Evolutionary conservation across 2,113 vertebrate species (phyloP).

Genomic region (Anguilla japonica): DNA sequence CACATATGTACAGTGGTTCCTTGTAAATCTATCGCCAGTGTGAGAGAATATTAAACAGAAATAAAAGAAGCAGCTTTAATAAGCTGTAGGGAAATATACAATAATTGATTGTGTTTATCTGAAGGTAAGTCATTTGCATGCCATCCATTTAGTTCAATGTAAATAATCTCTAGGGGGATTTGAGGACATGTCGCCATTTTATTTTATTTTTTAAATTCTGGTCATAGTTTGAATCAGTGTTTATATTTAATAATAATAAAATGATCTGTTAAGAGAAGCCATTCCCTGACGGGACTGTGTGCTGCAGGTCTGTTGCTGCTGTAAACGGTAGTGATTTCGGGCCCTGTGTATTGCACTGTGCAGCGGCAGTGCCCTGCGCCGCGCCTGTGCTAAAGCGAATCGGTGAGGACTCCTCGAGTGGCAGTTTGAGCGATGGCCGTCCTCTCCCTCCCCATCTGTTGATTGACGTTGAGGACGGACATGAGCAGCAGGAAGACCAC

Average conservation of each 20-base stretch:
- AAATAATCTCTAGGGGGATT: too few relatives aligned
- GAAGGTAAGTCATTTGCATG: not conserved
- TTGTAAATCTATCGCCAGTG: not conserved
- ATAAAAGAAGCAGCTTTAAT: not conserved
- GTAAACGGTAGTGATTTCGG: not conserved
- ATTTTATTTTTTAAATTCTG: not conserved
- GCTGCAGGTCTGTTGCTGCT: not conserved
- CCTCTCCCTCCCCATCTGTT: conserved; percentile 68
- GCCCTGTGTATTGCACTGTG: too few relatives aligned
- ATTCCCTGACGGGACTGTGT: not conserved
- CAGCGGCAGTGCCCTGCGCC: not conserved
- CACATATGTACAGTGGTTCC: not conserved
- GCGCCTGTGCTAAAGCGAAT: conserved; percentile 40
- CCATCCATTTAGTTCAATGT: too few relatives aligned
- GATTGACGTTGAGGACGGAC: conserved; percentile 75
- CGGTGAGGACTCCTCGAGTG: conserved; percentile 46
- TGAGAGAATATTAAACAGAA: not conserved
- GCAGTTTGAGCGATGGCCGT: conserved; percentile 32
- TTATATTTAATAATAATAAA: not conserved
- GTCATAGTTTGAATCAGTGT: not conserved
- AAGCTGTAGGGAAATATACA: not conserved
- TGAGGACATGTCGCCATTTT: not conserved
- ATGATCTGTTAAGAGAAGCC: not conserved
- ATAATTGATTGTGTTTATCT: not conserved
- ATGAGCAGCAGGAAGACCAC: conserved; percentile 77